Evolutionary conservation across 2,888 invertebrate genomes (phyloP).

Genomic region (Ashinkailepas kermadecensis): DNA sequence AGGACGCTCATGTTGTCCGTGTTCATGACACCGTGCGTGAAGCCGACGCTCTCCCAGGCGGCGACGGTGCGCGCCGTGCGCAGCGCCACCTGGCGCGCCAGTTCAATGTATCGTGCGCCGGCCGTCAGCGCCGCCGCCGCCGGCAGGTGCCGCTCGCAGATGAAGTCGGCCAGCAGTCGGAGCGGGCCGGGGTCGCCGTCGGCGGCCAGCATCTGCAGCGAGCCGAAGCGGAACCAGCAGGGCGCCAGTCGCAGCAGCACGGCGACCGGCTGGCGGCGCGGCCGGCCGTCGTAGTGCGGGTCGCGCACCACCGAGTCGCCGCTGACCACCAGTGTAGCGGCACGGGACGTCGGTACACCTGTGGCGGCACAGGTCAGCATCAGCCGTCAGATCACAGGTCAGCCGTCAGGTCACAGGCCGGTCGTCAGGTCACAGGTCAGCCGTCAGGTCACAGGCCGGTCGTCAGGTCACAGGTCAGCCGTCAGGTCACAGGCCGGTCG

Average conservation of each 20-base stretch:
- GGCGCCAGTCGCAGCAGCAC: constrained; percentile 53
- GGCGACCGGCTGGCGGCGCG: constrained; percentile 51
- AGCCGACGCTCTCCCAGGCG: constrained; percentile 57
- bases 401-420: no score
- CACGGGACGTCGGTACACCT: constrained; percentile 49
- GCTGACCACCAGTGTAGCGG: constrained; percentile 51
- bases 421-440: no score
- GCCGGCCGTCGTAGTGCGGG: constrained; percentile 53
- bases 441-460: no score
- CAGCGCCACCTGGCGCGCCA: constrained; percentile 44
- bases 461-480: no score
- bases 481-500: no score
- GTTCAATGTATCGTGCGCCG: constrained; percentile 42
- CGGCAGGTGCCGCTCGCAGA: background rate
- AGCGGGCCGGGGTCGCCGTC: constrained; percentile 43
- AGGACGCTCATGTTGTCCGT: constrained; percentile 58
- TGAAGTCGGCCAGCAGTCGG: background rate
- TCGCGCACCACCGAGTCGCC: constrained; percentile 54
- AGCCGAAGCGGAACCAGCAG: constrained; percentile 53
- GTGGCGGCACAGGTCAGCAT: no score
- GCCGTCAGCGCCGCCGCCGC: background rate
- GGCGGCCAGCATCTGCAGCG: constrained; percentile 54
- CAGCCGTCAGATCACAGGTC: no score
- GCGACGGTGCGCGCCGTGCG: constrained; percentile 55
- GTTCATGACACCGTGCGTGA: constrained; percentile 57